Conservation (phyloP, 2,113 vertebrate species). For the Gobiocypris rarus region DNA sequence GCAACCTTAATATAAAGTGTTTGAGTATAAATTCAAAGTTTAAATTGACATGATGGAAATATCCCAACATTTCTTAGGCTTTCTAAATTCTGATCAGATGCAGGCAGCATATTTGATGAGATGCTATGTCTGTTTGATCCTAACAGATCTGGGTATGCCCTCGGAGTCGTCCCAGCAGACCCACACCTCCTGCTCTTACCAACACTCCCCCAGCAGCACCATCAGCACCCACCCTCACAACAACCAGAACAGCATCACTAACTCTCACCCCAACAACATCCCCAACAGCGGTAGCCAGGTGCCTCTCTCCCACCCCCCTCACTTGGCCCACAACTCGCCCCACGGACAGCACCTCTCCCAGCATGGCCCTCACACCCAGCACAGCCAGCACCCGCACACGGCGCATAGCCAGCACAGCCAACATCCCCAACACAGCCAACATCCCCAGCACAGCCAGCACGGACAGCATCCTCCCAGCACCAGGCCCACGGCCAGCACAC, state of each 20-base stretch:
- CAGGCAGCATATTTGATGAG: not conserved
- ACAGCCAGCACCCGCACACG: constrained; percentile 55
- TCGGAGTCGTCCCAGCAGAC: constrained; percentile 86
- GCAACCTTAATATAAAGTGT: not conserved
- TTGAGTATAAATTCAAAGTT: not conserved
- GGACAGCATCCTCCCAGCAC: constrained; percentile 68
- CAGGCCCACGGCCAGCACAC: constrained; percentile 61
- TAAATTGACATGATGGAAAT: too few species aligned
- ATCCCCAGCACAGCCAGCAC: constrained; percentile 74
- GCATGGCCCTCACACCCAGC: constrained; percentile 61
- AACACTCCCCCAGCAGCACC: constrained; percentile 86
- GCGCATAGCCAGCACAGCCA: constrained; percentile 69
- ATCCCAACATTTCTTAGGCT: too few species aligned
- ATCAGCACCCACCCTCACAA: constrained; percentile 84
- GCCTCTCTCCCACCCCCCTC: constrained; percentile 82
- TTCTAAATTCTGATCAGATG: not conserved
- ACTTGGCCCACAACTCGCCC: constrained; percentile 76
- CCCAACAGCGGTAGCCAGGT: constrained; percentile 82
- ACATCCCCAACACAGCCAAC: constrained; percentile 70
- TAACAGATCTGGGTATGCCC: constrained; percentile 84
- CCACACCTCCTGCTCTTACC: constrained; percentile 93
- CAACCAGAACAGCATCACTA: constrained; percentile 75
- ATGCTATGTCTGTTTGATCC: constrained; percentile 28
- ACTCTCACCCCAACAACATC: constrained; percentile 69
- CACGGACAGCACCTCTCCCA: constrained; percentile 75